Base-by-base conservation (phyloP, 2,888 invertebrate species). In the Synergus laeviventris region DNA sequence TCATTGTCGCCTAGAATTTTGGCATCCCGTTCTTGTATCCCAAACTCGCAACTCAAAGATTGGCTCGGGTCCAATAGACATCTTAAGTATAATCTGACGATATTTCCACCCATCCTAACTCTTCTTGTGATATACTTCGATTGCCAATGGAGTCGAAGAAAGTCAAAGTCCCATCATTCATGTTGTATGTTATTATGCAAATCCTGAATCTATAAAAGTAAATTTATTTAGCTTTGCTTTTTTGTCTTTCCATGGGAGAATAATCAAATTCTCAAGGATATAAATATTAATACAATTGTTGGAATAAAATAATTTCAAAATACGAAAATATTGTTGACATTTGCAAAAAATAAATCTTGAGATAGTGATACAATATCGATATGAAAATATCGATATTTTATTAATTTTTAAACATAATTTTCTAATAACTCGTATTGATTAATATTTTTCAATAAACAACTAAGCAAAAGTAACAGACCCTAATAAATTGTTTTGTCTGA, bases 31-130 rank as follows among this genome's bases (percentile, higher is more conserved):
- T 45, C 24, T 78, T 78, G n/a, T 42, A 64, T 75, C 36, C 49
- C 54, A 38, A 74, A 60, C 60, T 12, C 73, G 24, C 45, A 59
- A 79, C 76, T 79, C 81, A 75, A 86, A 86, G 79, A 85, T 87
- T 89, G 89, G 89, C 87, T 73, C 73, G 36, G 60, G 74, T 84
- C 88, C 88, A 89, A 87, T 87, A 85, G 86, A 86, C 86, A 86
- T 89, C 86, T 88, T 85, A 84, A 85, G 86, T 86, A 87, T 87
- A 87, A 87, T 87, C 86, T 85, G 85, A 88, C 87, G 86, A 84
- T 86, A 86, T 85, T 84, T 85, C 84, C 81, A 84, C 85, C 82
- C 81, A 84, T 85, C 81, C 70, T 70, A 49, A 49, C 84, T 81
- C 76, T 77, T 75, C 78, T 79, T 62, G 74, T 78, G 74, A 82